These are phyloP conservation scores for Corapipo altera DNA, from an alignment of 2,113 vertebrate species.

Conservation along the genomic window DNA sequence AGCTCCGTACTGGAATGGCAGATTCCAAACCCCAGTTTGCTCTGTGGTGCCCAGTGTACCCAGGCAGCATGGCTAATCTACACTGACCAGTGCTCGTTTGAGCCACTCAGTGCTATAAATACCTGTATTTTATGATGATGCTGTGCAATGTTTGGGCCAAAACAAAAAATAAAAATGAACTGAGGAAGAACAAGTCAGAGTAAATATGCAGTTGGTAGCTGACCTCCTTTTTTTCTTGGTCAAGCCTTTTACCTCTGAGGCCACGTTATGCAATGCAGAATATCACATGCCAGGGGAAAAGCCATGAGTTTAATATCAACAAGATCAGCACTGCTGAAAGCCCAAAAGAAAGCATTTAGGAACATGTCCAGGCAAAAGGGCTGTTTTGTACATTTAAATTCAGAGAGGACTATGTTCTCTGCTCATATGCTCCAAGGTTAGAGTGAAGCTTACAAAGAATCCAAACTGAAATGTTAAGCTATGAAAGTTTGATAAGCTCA, in stretches of 20 bases:
- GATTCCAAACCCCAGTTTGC: not conserved
- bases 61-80: not conserved
- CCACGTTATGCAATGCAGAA: not conserved
- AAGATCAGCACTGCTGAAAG: not conserved
- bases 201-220: not conserved
- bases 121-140: not conserved
- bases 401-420: not conserved
- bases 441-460: not conserved
- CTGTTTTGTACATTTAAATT: not conserved
- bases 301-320: not conserved
- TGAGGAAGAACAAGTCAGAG: not conserved
- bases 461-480: not conserved
- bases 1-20: not conserved
- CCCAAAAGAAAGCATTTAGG: not conserved
- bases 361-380: not conserved
- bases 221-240: not conserved
- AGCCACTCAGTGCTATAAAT: not conserved
- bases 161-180: not conserved
- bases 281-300: not conserved
- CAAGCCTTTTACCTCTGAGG: conserved; percentile 14
- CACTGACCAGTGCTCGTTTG: not conserved
- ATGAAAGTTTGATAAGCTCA: not conserved
- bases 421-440: not conserved
- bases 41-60: not conserved
- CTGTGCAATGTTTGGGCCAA: not conserved